These are phyloP conservation scores for Oxyteleia sp. DNA, from an alignment of 2,888 invertebrate genomes.

Conservation along the genomic window DNA sequence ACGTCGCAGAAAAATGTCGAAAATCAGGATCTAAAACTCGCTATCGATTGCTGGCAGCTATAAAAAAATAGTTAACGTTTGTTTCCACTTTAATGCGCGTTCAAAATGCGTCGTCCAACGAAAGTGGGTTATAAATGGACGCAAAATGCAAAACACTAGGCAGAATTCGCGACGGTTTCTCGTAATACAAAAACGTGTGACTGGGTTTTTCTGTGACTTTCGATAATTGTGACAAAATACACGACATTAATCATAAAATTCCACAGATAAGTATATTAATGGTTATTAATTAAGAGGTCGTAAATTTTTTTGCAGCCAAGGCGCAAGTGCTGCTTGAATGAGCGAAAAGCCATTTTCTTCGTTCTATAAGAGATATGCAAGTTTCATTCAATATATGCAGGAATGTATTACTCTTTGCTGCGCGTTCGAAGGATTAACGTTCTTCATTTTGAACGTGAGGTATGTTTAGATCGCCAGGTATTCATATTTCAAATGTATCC, in stretches of 20 bases:
- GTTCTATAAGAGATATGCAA: slow-evolving; percentile 31
- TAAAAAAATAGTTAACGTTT: slow-evolving; percentile 17
- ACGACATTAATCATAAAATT: slow-evolving; percentile 13
- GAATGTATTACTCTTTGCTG: slow-evolving; percentile 42
- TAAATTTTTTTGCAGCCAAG: slow-evolving; percentile 5
- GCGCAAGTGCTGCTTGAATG: slow-evolving; percentile 26
- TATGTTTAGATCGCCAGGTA: slow-evolving; percentile 44
- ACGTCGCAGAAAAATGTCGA: slow-evolving; percentile 19
- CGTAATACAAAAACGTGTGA: slow-evolving; percentile 17
- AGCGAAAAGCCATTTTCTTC: slow-evolving; percentile 44
- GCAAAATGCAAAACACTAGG: slow-evolving; percentile 27
- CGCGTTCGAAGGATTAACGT: slow-evolving; percentile 43
- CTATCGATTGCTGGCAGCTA: background rate
- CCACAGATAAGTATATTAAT: background rate
- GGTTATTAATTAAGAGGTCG: slow-evolving; percentile 45
- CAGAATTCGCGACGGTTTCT: slow-evolving; percentile 26
- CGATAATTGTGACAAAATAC: slow-evolving; percentile 31
- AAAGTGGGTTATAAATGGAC: slow-evolving; percentile 54
- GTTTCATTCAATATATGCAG: slow-evolving; percentile 45
- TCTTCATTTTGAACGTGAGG: slow-evolving; percentile 44
- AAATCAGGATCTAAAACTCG: slow-evolving; percentile 18
- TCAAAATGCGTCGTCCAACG: slow-evolving; percentile 11
- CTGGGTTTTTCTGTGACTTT: background rate
- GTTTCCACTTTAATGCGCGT: slow-evolving; percentile 11
- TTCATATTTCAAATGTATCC: slow-evolving; percentile 49